Conservation (phyloP, 1,140 invertebrate species). For the Brachionus plicatilis region DNA sequence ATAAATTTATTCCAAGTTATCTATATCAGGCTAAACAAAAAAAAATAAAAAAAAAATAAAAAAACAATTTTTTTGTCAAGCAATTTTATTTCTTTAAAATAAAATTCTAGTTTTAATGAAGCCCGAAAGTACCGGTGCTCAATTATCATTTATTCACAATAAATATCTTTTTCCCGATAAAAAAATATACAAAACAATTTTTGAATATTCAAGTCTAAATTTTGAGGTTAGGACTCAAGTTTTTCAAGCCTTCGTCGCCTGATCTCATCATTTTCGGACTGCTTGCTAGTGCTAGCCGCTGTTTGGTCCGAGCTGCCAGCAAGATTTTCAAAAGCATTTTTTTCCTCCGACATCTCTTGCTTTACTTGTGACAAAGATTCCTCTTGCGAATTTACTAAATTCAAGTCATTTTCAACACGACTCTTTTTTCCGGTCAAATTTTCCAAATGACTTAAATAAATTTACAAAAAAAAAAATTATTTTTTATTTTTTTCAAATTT, state of each 20-base stretch:
- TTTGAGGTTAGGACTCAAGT: not conserved
- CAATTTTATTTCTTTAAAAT: not conserved
- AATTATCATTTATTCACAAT: not conserved
- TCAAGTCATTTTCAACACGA: not conserved
- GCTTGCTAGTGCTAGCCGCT: not conserved
- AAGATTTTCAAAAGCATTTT: slow-evolving; percentile 7
- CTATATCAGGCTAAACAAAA: not conserved
- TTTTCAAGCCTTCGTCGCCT: not conserved
- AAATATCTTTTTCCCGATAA: not conserved
- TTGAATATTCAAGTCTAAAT: not conserved
- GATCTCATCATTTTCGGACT: not conserved
- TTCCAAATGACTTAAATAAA: slow-evolving; percentile 37
- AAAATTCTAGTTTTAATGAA: not conserved
- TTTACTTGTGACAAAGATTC: not conserved
- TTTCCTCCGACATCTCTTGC: not conserved
- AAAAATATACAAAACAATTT: not conserved
- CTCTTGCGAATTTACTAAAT: not conserved
- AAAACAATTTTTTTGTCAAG: not conserved
- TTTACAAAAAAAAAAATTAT: not conserved
- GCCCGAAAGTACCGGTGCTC: not conserved
- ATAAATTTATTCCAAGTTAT: too few species aligned
- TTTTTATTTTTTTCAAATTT: not conserved
- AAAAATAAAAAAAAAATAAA: not conserved
- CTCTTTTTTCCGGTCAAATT: not conserved
- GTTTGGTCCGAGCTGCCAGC: not conserved